Conservation (phyloP, 2,797 vertebrate species). For the Rhabdophis nuchalis region DNA sequence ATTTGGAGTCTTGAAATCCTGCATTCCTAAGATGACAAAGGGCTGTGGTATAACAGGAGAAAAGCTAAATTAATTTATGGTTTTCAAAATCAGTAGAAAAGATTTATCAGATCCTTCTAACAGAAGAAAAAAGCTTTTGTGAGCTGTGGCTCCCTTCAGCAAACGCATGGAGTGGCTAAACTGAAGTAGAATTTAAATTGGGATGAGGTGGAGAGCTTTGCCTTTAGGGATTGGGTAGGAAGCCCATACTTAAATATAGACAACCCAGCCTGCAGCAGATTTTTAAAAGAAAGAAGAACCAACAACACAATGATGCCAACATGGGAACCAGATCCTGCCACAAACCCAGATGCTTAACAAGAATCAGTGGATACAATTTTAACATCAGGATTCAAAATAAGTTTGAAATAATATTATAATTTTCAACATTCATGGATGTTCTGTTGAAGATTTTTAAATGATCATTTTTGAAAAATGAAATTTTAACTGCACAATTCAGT, state of each 20-base stretch:
- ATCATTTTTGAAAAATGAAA: not conserved
- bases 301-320: not conserved
- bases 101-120: not conserved
- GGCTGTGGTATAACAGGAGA: not conserved
- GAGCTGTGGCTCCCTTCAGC: not conserved
- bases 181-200: not conserved
- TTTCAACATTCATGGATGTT: not conserved
- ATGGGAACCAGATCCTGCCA: not conserved
- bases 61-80: not conserved
- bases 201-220: not conserved
- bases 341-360: not conserved
- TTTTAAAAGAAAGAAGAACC: not conserved
- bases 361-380: not conserved
- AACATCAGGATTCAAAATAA: not conserved
- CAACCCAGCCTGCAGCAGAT: not conserved
- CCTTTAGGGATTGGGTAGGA: not conserved
- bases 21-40: not conserved
- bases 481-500: not conserved
- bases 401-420: not conserved
- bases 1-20: not conserved
- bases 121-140: not conserved
- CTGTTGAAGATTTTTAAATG: not conserved
- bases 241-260: not conserved
- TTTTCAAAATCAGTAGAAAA: not conserved
- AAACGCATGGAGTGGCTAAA: not conserved